phyloP scores from a whole-genome alignment of 2,888 invertebrate genomes.

The Spisula subtruncata region DNA sequence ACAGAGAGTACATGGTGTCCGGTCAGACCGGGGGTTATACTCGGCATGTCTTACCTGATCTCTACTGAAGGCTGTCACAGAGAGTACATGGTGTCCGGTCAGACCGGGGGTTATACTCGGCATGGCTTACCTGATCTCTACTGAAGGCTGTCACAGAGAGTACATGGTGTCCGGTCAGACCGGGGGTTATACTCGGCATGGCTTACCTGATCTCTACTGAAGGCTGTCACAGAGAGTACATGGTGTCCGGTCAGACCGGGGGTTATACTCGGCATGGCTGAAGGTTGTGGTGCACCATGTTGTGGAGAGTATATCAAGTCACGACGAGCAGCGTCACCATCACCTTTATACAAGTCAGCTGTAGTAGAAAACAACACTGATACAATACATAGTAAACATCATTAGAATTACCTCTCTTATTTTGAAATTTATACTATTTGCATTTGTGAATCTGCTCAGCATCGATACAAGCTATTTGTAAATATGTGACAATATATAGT shows the following conservation, averaged over 20 bases:
- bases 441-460: no score
- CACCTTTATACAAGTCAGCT: constrained; percentile 25
- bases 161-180: no score
- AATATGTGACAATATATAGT: no score
- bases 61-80: constrained; percentile 95
- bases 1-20: constrained; percentile 95
- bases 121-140: constrained; percentile 44
- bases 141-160: no score
- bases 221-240: constrained; percentile 94
- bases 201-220: constrained; percentile 92
- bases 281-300: constrained; percentile 26
- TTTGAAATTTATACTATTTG: no score
- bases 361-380: not conserved
- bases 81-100: constrained; percentile 93
- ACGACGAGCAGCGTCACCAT: constrained; percentile 46
- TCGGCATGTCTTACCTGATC: constrained; percentile 61
- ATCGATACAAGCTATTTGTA: no score
- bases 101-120: constrained; percentile 79
- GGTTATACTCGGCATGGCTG: constrained; percentile 74
- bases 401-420: no score
- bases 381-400: no score
- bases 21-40: constrained; percentile 79
- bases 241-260: constrained; percentile 91
- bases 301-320: constrained; percentile 68
- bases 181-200: no score